Conservation (phyloP, 2,113 vertebrate genomes). For the Apaloderma vittatum region DNA sequence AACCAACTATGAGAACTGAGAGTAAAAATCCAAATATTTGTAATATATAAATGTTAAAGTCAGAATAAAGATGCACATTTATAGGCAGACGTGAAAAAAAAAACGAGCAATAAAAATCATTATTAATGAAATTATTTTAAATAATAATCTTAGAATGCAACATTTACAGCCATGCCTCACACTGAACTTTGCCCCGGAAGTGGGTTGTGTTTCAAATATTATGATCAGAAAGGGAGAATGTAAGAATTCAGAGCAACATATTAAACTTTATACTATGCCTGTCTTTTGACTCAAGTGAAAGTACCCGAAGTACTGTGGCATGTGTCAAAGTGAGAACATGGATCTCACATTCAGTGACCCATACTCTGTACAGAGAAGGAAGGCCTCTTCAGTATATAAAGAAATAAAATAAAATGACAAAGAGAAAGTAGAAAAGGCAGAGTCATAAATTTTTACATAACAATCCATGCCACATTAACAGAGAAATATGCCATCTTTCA, state of each 20-base stretch:
- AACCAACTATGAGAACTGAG: neutral
- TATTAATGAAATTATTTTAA: neutral
- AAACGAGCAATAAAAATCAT: neutral
- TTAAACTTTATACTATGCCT: neutral
- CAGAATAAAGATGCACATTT: neutral
- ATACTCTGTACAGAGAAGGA: neutral
- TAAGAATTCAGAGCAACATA: neutral
- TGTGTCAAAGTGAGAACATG: neutral
- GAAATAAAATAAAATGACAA: neutral
- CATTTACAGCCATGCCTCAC: neutral
- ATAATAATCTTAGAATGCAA: neutral
- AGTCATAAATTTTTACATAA: neutral
- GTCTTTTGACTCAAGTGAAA: neutral
- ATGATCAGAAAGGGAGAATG: neutral
- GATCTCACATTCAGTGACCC: neutral
- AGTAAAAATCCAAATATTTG: neutral
- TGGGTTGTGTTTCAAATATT: neutral
- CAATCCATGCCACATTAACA: neutral
- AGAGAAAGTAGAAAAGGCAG: neutral
- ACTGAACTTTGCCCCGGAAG: neutral
- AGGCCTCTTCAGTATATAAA: neutral
- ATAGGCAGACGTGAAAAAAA: neutral
- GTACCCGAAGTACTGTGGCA: neutral
- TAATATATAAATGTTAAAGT: neutral
- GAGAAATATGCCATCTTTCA: neutral